These are phyloP conservation scores for Synchiropus splendidus DNA, from an alignment of 2,113 vertebrate species.

Conservation along the genomic window DNA sequence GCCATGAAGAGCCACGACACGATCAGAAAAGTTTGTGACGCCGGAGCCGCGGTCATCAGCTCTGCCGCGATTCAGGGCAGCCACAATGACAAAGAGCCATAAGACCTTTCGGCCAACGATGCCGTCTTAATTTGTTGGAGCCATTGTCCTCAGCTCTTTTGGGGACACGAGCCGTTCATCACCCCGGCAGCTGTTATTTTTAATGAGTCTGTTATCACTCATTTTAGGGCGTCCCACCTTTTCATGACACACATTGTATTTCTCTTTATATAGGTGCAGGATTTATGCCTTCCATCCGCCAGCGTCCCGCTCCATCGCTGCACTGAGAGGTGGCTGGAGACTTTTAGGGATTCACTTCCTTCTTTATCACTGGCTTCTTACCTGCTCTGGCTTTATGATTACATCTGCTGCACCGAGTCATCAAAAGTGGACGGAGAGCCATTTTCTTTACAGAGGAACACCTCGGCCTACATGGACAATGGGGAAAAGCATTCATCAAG, in stretches of 20 bases:
- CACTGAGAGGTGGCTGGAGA: not conserved
- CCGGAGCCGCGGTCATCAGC: too few species aligned
- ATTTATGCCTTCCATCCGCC: slow-evolving; percentile 68
- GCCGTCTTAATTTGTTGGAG: slow-evolving; percentile 65
- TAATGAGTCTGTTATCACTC: slow-evolving; percentile 80
- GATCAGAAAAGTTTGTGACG: too few species aligned
- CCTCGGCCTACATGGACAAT: too few species aligned
- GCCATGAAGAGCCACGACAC: too few species aligned
- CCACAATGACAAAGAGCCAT: slow-evolving; percentile 31
- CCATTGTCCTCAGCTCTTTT: slow-evolving; percentile 64
- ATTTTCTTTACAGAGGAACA: too few species aligned
- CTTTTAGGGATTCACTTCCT: not conserved
- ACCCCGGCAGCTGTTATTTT: slow-evolving; percentile 72
- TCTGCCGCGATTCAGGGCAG: slow-evolving; percentile 31
- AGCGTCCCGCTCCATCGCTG: slow-evolving; percentile 1
- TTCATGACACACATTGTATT: slow-evolving; percentile 74
- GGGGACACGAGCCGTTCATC: slow-evolving; percentile 66
- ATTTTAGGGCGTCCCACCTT: slow-evolving; percentile 78
- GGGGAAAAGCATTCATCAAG: too few species aligned
- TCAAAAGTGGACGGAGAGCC: too few species aligned
- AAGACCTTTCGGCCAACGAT: slow-evolving; percentile 47
- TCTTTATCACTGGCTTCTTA: too few species aligned
- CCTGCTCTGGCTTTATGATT: too few species aligned
- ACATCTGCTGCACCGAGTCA: too few species aligned
- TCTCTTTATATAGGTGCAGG: slow-evolving; percentile 75